phyloP scores from a whole-genome alignment of 2,113 vertebrate genomes.

The Chascanopsetta lugubris region DNA sequence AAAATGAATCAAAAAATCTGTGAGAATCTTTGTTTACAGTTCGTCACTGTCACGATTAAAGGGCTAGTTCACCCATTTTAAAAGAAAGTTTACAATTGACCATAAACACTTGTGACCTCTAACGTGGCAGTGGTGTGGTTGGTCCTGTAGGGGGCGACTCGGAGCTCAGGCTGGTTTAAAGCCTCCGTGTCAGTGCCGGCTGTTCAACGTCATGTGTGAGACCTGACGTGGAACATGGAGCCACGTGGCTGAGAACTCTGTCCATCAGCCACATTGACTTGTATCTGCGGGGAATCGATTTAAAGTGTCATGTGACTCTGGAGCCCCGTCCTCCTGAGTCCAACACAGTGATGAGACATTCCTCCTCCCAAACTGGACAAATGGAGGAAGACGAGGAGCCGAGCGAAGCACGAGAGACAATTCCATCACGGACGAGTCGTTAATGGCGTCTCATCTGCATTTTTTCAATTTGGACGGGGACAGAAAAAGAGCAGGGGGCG shows the following conservation, averaged over 20 bases:
- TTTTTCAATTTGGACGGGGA: constrained; percentile 64
- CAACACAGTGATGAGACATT: too few relatives aligned
- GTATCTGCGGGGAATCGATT: constrained; percentile 34
- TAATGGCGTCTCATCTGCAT: constrained; percentile 73
- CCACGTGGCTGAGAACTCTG: not conserved
- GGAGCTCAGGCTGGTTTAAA: too few relatives aligned
- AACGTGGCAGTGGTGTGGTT: not conserved
- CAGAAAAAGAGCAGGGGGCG: constrained; percentile 62
- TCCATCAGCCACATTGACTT: constrained; percentile 24
- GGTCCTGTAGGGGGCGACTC: too few relatives aligned
- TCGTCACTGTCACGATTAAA: too few relatives aligned
- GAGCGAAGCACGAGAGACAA: constrained; percentile 51
- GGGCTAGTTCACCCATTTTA: too few relatives aligned
- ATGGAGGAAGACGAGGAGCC: constrained; percentile 61
- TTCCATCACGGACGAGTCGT: constrained; percentile 60
- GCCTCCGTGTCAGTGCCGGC: not conserved
- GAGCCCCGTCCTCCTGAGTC: constrained; percentile 41
- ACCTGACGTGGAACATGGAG: constrained; percentile 23
- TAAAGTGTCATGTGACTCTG: constrained; percentile 39
- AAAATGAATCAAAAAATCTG: too few relatives aligned
- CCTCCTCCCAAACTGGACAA: constrained; percentile 61
- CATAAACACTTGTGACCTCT: too few relatives aligned
- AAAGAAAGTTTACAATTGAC: too few relatives aligned
- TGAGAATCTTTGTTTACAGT: too few relatives aligned
- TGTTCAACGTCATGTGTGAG: constrained; percentile 1